Evolutionary conservation across 2,888 invertebrate genomes (phyloP), one percentile per base, ranked within the genome.

Genomic region (Oscheius sp.): DNA sequence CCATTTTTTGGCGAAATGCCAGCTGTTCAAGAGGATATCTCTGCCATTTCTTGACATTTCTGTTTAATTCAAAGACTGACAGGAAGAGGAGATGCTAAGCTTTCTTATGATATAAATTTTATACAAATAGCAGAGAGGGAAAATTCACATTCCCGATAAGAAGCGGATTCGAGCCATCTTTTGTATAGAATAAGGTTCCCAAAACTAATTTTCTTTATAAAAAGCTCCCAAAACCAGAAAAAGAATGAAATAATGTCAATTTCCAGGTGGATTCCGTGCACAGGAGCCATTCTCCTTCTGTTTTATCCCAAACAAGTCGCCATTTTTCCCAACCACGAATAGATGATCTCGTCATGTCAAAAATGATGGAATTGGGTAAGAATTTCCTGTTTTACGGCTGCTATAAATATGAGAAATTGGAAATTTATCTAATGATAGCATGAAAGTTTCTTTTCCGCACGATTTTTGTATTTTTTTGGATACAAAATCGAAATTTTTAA

Each of bases 331-430:
- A 59, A 29, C 75, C 73, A 55, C 45, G 75, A 29, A 71, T 78
- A 16, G 72, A 69, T 61, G 76, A 76, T 3, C 68, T 73, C 9
- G 63, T 69, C 2, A 78, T 78, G 73, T 41, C 43, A 16, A 70
- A 74, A 25, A 78, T 78, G 78, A 76, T 78, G 59, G 55, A 73
- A 41, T 72, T 78, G 18, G 61, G 78, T 78, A 53, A 75, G 78
- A 63, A 53, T 3, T n/a, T 21, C 12, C 9, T 45, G 9, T 12
- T 12, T 53, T 12, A 12, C 21, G 53, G 53, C 13, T n/a, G 18
- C 7, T 53, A 12, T n/a, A n/a, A n/a, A n/a, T 45, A 45, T 16
- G 16, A 45, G 23, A n/a, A 7, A 12, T 55, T 55, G 23, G 55
- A 55, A 13, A 13, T 55, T 12, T 21, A n/a, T 12, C 12, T n/a